Evolutionary conservation across 1,140 invertebrate species (phyloP).

Genomic region (Calephelis nemesis): DNA sequence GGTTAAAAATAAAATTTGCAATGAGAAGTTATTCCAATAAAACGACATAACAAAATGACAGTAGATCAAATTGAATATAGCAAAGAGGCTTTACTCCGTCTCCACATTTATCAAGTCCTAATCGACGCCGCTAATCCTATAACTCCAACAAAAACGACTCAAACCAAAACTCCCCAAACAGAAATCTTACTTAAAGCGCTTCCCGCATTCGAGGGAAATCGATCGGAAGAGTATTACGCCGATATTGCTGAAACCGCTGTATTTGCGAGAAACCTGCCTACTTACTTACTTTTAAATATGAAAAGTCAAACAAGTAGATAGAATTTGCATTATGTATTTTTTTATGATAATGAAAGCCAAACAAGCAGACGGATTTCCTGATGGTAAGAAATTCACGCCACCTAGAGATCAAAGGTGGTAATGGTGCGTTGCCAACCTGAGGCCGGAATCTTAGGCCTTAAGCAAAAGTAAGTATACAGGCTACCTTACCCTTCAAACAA

Average conservation of each 20-base stretch:
- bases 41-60: not conserved
- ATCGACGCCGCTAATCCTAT: constrained; percentile 23
- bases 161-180: constrained; percentile 25
- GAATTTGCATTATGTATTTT: no score
- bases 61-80: constrained; percentile 12
- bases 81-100: not conserved
- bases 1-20: no score
- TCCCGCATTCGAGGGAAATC: constrained; percentile 29
- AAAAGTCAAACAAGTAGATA: no score
- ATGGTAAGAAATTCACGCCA: no score
- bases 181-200: constrained; percentile 32
- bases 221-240: constrained; percentile 27
- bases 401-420: no score
- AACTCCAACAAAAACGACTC: constrained; percentile 20
- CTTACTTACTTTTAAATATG: not conserved
- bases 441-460: no score
- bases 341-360: no score
- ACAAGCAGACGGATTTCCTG: no score
- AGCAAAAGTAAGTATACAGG: no score
- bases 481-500: no score
- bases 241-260: not conserved
- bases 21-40: no score
- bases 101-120: constrained; percentile 17
- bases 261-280: constrained; percentile 1
- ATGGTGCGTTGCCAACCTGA: no score